Percentiles rank a stretch among this genome's conserved stretches.
phyloP scores from a whole-genome alignment of 2,113 vertebrate species.

The Phainopepla nitens region DNA sequence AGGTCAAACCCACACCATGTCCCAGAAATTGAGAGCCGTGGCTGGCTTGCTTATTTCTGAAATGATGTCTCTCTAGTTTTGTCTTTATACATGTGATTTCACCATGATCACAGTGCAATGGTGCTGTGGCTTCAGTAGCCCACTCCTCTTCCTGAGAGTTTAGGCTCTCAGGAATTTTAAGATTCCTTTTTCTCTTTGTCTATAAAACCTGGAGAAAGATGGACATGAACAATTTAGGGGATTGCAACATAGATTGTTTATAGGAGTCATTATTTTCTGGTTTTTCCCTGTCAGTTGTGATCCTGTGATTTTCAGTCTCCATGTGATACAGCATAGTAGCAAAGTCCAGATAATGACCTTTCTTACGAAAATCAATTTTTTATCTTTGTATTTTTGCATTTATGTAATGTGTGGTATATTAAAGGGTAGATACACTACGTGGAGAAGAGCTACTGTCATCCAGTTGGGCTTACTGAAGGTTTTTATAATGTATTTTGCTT shows the following conservation, averaged over 20 bases:
- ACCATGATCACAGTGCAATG: fast-evolving
- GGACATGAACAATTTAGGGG: background rate
- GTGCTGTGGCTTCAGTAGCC: background rate
- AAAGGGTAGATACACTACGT: background rate
- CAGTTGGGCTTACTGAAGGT: background rate
- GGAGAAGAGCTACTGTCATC: background rate
- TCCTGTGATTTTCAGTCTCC: background rate
- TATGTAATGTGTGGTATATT: background rate
- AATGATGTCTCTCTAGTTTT: background rate
- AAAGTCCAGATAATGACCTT: background rate
- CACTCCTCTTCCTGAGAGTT: background rate
- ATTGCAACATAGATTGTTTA: background rate
- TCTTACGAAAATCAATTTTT: background rate
- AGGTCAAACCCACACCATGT: background rate
- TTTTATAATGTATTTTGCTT: background rate
- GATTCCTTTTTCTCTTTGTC: background rate
- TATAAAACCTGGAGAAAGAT: background rate
- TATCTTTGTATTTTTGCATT: background rate
- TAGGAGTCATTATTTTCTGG: fast-evolving
- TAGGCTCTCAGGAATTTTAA: background rate
- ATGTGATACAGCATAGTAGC: fast-evolving
- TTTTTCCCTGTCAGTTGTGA: background rate
- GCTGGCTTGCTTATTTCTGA: background rate
- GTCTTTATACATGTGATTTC: fast-evolving
- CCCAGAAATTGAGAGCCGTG: background rate